Conservation (phyloP, 2,888 invertebrate genomes). For the Eudemis profundana region DNA sequence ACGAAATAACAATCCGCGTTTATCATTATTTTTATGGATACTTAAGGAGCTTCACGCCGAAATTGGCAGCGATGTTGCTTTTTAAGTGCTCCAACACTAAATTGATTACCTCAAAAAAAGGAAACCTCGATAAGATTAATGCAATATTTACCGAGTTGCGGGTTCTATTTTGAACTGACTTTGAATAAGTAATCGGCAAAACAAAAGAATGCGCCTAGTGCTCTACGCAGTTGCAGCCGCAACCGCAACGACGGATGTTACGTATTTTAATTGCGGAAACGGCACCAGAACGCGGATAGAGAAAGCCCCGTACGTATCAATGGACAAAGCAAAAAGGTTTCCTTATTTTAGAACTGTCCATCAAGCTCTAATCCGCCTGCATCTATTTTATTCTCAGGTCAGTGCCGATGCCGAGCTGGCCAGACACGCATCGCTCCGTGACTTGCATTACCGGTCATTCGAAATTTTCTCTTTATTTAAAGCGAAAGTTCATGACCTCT, state of each 20-base stretch:
- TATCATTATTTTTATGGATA: background rate
- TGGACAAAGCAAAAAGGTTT: constrained; percentile 58
- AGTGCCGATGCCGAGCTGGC: constrained; percentile 16
- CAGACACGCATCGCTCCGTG: constrained; percentile 33
- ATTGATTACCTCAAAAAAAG: no score
- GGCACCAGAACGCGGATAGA: constrained; percentile 50
- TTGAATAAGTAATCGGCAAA: constrained; percentile 9
- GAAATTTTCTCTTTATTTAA: constrained; percentile 35
- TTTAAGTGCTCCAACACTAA: background rate
- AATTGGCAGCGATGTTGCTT: background rate
- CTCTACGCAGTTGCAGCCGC: background rate
- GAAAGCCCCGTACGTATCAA: constrained; percentile 53
- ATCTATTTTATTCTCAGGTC: constrained; percentile 28
- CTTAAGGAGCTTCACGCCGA: constrained; percentile 9
- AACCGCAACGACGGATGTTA: constrained; percentile 24
- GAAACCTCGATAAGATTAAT: no score
- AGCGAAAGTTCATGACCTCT: constrained; percentile 38
- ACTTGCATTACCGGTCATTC: constrained; percentile 34
- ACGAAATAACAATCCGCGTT: constrained; percentile 28
- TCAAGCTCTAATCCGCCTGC: constrained; percentile 48
- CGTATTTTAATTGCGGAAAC: constrained; percentile 61
- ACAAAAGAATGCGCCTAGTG: constrained; percentile 17
- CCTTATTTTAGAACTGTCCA: constrained; percentile 63
- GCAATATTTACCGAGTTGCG: background rate
- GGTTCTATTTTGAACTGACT: constrained; percentile 14